phyloP scores from a whole-genome alignment of 1,140 invertebrate species.

The Drosophila sp. region DNA sequence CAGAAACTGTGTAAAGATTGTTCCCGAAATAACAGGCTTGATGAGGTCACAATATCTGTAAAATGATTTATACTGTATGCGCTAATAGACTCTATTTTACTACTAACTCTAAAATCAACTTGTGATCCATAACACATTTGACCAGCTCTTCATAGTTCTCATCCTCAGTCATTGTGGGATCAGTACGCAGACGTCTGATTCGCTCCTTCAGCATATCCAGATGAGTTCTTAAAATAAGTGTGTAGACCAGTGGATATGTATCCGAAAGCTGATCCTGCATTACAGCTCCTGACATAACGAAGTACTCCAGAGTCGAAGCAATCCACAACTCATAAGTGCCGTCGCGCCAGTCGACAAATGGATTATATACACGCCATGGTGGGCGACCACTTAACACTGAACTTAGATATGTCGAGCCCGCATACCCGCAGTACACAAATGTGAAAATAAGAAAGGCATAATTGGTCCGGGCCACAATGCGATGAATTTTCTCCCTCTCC shows the following conservation, averaged over 20 bases:
- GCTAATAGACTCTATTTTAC: no score
- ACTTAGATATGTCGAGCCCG: slow-evolving; percentile 59
- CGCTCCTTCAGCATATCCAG: slow-evolving; percentile 55
- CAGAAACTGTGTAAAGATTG: slow-evolving; percentile 65
- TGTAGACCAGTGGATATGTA: slow-evolving; percentile 55
- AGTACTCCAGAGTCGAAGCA: slow-evolving; percentile 54
- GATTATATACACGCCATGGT: slow-evolving; percentile 65
- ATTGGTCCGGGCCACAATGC: slow-evolving; percentile 56
- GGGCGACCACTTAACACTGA: slow-evolving; percentile 55
- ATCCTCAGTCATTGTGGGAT: slow-evolving; percentile 39
- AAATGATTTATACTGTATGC: background rate
- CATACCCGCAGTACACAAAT: slow-evolving; percentile 60
- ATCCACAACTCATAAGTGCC: slow-evolving; percentile 45
- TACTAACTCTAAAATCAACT: slow-evolving; percentile 48
- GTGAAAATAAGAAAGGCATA: slow-evolving; percentile 64
- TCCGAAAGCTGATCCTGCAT: slow-evolving; percentile 61
- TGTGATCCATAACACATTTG: slow-evolving; percentile 61
- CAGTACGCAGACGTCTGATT: slow-evolving; percentile 43
- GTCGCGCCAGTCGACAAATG: slow-evolving; percentile 54
- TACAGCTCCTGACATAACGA: slow-evolving; percentile 60
- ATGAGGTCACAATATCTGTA: slow-evolving; percentile 52
- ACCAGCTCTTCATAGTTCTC: slow-evolving; percentile 60
- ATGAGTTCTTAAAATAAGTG: slow-evolving; percentile 51
- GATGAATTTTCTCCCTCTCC: slow-evolving; percentile 58
- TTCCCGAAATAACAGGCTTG: slow-evolving; percentile 62